A percentile compares a stretch with the other conserved stretches of the same genome.
Evolutionary conservation across 64 coral and sea anemone species (phyloP).

Genomic region (Dendrophyllia cribrosa): DNA sequence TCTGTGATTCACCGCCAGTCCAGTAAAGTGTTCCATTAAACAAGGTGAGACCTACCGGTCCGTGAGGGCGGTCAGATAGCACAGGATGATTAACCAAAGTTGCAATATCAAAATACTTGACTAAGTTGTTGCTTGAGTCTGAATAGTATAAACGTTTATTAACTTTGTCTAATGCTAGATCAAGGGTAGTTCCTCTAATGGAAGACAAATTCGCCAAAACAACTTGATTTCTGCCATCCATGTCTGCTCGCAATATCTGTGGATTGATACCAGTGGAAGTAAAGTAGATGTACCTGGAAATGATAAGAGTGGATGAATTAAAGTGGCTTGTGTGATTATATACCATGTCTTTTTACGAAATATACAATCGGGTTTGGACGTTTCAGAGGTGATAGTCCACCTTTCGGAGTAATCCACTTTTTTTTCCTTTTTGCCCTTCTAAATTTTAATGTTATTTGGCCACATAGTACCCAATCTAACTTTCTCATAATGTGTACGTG

Average conservation of each 20-base stretch:
- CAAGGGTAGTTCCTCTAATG: slow-evolving; percentile 3
- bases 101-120: background rate
- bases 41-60: slow-evolving; percentile 11
- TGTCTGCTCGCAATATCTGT: slow-evolving; percentile 13
- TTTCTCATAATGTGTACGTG: too few relatives aligned
- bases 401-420: too few relatives aligned
- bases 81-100: background rate
- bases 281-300: slow-evolving; percentile 35
- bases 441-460: too few relatives aligned
- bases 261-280: background rate
- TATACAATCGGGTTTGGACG: too few relatives aligned
- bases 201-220: slow-evolving; percentile 14
- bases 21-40: slow-evolving; percentile 34
- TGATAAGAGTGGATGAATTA: background rate
- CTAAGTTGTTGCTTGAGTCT: slow-evolving; percentile 1
- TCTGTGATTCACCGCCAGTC: background rate
- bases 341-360: too few relatives aligned
- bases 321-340: too few relatives aligned
- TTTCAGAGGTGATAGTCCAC: too few relatives aligned
- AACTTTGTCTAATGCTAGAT: slow-evolving; percentile 16
- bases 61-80: background rate
- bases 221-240: slow-evolving; percentile 24
- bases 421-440: too few relatives aligned
- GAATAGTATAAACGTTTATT: background rate
- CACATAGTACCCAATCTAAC: too few relatives aligned